Base-by-base conservation (phyloP, 2,113 vertebrate species). In the Morphnarchus princeps region DNA sequence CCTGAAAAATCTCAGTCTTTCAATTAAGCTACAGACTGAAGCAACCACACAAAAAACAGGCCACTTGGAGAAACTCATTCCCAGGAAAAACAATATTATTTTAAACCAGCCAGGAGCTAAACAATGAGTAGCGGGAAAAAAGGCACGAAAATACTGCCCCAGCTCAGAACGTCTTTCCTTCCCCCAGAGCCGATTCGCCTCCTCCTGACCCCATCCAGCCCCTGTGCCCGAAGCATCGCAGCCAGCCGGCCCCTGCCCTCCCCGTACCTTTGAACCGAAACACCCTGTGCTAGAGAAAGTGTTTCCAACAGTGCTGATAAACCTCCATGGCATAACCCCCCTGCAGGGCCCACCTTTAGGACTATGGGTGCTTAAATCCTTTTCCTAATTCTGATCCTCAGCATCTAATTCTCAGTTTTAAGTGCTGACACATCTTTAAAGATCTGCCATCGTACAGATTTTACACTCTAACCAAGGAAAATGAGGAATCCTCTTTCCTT, bases 391-490 rank as follows among this genome's bases (percentile, higher is more conserved):
- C n/a, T 63, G 10, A 49, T 24, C 19, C 38, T 31, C 54, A 62
- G 29, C 26, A 59, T 16, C n/a, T 49, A 32, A 58, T 36, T 69
- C 36, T 78, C 31, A 40, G 25, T 43, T 90, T 12, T 38, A 72
- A 47, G 29, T 36, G 26, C 43, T 20, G 38, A 55, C 18, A 47
- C 9, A 5, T 63, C 34, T 61, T 80, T n/a, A n/a, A 90, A 90
- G 63, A 50, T 8, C n/a, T 55, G 38, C n/a, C 15, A 2, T 38
- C 2, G 0, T 42, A 40, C 1, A 5, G n/a, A 14, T 72, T 31
- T 91, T 52, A 45, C 31, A 7, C 1, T 1, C 31, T 58, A 70
- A 36, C 13, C 32, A 43, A n/a, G 49, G 36, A 58, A 82, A 71
- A 65, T 7, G 10, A 52, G 9, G 34, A 45, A 38, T 38, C 20